Evolutionary conservation across 1,140 invertebrate genomes (phyloP), one percentile per base, ranked within the genome.

Genomic region (Dendrolimus punctatus): DNA sequence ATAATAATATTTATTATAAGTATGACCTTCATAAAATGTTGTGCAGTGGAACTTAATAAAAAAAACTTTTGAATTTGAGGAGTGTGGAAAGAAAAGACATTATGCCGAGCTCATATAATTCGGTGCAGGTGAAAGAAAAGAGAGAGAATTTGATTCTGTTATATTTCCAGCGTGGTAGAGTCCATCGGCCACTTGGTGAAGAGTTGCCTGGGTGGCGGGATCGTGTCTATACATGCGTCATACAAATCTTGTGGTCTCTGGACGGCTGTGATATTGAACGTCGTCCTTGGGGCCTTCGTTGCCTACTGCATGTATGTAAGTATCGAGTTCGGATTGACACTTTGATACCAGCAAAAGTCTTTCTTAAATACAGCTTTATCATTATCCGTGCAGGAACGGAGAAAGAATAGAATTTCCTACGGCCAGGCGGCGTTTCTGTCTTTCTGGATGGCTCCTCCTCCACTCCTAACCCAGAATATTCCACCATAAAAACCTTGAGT

Each of bases 201-300:
- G 50, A 68, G 65, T 37, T 74, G 74, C 37, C 56, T 77, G 0
- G 74, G 74, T 0, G 70, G 66, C 6, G 72, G 72, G 0, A 57
- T 75, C 2, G 61, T 77, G 6, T 64, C 64, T 5, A 69, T 73
- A 6, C 74, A 77, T 39, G 72, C 68, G 42, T 57, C 66, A 4
- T 77, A 68, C 53, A 73, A 68, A 47, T 52, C 61, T 6, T 69
- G 72, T n/a, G 74, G 74, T 0, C 45, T 77, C 0, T 77, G 68
- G 68, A 66, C 66, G 0, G 66, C 68, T 0, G 6, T 75, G 1
- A 46, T 65, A 2, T 45, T 73, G 0, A 75, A 70, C 36, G n/a
- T 75, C 5, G 4, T 73, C 1, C 38, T 77, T 0, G 71, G 72
- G 0, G 38, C 62, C 2, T 37, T 54, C n/a, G 54, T 73, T 52